Evolutionary conservation across 2,113 vertebrate species (phyloP), one percentile per base, ranked within the genome.

Genomic region (Lepisosteus osseus): DNA sequence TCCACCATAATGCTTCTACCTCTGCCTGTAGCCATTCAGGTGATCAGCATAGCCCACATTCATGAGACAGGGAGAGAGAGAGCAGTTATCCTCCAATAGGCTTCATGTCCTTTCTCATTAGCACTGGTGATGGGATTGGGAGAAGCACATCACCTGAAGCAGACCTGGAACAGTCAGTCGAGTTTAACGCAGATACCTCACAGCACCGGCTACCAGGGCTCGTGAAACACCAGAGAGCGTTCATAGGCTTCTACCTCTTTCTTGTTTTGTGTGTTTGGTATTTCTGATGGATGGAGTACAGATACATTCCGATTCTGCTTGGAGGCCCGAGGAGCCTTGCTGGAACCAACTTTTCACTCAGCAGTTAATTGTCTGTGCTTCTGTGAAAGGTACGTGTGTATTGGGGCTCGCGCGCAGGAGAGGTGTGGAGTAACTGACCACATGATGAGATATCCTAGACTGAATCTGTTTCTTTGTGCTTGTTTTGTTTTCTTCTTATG

Each of bases 21-120:
- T 75, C 83, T 74, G 71, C 84, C 77, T 72, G 84, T 84, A 86
- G 91, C 88, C 82, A 87, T 87, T 90, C 93, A 95, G 94, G 93
- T 94, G 91, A 93, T 90, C 86, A 80, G 82, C 78, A 76, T 84
- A 81, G 80, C 82, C 88, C 82, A 83, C 83, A 86, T 88, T 83
- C 85, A 86, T 88, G 73, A 79, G 84, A 83, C 86, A 84, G 78
- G 79, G 71, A 87, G 81, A 87, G 85, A 84, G 85, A 76, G 80
- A 87, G 70, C 81, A 72, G 84, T 90, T 90, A 85, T 81, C 83
- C 74, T 88, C 79, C 87, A 85, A 87, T 86, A 75, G 86, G 84
- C 89, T 89, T 86, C 74, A 84, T 80, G 84, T 90, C 89, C 86
- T 77, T 85, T 83, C 81, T 92, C 90, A 86, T 94, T 91, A 89